phyloP scores from a whole-genome alignment of 2,113 vertebrate species.

The Strix aluco region DNA sequence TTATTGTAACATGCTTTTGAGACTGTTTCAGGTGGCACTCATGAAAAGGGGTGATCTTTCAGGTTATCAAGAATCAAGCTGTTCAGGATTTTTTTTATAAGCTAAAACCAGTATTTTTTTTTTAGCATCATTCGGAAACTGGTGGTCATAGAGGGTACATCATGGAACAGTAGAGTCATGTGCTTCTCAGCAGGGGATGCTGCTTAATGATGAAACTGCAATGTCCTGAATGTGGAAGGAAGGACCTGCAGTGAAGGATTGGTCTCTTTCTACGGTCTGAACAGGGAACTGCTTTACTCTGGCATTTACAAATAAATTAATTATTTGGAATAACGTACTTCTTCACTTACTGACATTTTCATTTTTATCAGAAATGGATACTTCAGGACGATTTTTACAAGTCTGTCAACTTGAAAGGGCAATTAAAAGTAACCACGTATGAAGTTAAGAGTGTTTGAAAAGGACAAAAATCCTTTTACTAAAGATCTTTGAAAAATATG shows the following conservation, averaged over 20 bases:
- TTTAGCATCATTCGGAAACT: neutral
- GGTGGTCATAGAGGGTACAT: neutral
- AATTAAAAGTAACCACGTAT: neutral
- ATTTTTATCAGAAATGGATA: neutral
- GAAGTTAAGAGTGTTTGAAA: neutral
- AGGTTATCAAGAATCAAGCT: neutral
- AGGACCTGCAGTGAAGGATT: neutral
- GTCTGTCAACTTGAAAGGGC: neutral
- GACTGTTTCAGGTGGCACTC: neutral
- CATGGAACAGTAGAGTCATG: slow-evolving; percentile 13
- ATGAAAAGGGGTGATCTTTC: neutral
- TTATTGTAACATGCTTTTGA: neutral
- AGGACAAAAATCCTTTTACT: neutral
- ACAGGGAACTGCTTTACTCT: neutral
- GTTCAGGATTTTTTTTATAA: neutral
- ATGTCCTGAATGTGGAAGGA: slow-evolving; percentile 9
- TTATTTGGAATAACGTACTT: neutral
- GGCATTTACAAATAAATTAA: neutral
- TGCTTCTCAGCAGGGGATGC: neutral
- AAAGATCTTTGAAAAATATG: neutral
- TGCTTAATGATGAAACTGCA: slow-evolving; percentile 18
- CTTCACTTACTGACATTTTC: neutral
- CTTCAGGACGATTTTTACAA: neutral
- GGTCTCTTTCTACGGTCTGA: neutral
- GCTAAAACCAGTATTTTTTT: neutral